Percentiles rank a stretch among this genome's conserved stretches.
Evolutionary conservation across 2,797 vertebrate genomes (phyloP).

Genomic region (Gymnocypris eckloni): DNA sequence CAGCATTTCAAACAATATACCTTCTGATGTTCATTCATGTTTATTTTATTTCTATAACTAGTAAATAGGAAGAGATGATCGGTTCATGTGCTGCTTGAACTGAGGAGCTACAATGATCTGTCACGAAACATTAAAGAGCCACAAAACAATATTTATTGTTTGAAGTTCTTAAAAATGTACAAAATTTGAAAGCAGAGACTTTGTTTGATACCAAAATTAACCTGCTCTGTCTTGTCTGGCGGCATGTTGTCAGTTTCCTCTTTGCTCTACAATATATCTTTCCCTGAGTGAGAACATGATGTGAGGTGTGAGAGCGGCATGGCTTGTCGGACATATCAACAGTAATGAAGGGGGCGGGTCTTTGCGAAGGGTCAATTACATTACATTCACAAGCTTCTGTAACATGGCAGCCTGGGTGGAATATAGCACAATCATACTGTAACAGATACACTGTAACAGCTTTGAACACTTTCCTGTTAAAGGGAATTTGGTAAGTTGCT

Average conservation of each 20-base stretch:
- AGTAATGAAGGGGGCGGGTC: neutral
- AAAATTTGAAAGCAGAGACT: too few relatives aligned
- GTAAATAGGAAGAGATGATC: too few relatives aligned
- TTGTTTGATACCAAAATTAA: too few relatives aligned
- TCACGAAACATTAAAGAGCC: too few relatives aligned
- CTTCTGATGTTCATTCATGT: neutral
- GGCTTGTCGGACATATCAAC: neutral
- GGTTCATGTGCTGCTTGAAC: too few relatives aligned
- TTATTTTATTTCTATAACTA: neutral
- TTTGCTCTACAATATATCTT: neutral
- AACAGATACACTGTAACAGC: neutral
- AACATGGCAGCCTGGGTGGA: neutral
- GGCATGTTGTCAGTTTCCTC: neutral
- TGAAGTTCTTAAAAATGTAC: neutral
- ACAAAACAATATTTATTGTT: neutral
- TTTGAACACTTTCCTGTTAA: slow-evolving; percentile 51
- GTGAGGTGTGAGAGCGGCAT: neutral
- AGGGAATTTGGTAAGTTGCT: slow-evolving; percentile 70
- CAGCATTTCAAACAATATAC: neutral
- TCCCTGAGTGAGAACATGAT: neutral
- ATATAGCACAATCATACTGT: neutral
- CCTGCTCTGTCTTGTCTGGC: neutral
- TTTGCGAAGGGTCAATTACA: neutral
- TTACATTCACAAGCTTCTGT: neutral
- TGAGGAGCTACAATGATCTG: too few relatives aligned